Evolutionary conservation across 2,888 invertebrate genomes (phyloP), one percentile per base, ranked within the genome.

Genomic region (Drosophila cognata): DNA sequence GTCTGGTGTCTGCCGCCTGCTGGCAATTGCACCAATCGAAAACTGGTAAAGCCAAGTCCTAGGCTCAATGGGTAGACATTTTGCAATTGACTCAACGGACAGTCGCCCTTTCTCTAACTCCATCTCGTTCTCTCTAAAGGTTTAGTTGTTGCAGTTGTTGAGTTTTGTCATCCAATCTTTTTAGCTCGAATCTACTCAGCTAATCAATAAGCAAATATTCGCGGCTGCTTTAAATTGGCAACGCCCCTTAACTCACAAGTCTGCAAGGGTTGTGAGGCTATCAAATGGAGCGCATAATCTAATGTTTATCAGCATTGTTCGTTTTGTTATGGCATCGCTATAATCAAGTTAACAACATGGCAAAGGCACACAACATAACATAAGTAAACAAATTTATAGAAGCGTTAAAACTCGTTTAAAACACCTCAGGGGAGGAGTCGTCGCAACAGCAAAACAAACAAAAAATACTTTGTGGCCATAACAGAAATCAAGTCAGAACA

Each of bases 381-480:
- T 66, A 62, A 59, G 48, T 38, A 52, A 73, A 70, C 58, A 73
- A 70, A 76, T 79, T 81, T 83, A 68, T 75, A 65, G 70, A 74
- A 86, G 72, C 84, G 60, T 74, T 70, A 51, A 84, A 89, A 89
- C 89, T 78, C 60, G 88, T 90, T 90, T 87, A 33, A 64, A 78
- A 72, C 91, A 85, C 91, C 90, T 81, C 76, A 82, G 86, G 86
- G 91, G 87, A 81, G 89, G 89, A 87, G 87, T 74, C 75, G 62
- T 31, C 58, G 21, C 56, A 68, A 59, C 48, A 55, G 59, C 41
- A 60, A 28, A n/a, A 57, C 71, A 43, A 50, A 59, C 41, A 66
- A 38, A 21, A 75, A 55, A 41, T 46, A 59, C 25, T 52, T 58
- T 52, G 71, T 76, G 51, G 66, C 71, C 66, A 77, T 71, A 71